Conservation (phyloP, 2,888 invertebrate species). For the Protodeltote pygarga region DNA sequence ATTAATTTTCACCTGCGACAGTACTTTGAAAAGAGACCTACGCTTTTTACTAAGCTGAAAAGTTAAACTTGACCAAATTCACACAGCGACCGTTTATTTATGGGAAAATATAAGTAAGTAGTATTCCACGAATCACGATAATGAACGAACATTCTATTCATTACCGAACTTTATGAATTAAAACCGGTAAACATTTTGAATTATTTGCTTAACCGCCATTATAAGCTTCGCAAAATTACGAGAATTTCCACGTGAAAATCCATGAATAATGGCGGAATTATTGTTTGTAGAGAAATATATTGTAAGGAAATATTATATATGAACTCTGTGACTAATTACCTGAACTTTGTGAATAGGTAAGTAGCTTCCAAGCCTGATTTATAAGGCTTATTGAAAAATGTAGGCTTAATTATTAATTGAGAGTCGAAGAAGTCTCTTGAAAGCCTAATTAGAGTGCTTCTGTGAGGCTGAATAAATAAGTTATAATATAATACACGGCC, state of each 20-base stretch:
- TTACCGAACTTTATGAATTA: conserved; percentile 50
- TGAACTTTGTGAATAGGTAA: neutral
- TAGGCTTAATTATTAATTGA: no score
- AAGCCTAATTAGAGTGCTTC: no score
- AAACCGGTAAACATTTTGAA: conserved; percentile 52
- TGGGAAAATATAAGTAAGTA: conserved; percentile 26
- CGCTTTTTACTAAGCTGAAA: no score
- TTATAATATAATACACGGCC: no score
- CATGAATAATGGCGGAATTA: conserved; percentile 19
- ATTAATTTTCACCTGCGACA: no score
- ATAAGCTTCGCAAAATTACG: conserved; percentile 21
- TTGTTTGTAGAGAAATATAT: conserved; percentile 13
- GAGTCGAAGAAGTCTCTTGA: no score
- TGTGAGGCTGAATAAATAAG: no score
- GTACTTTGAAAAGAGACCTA: no score
- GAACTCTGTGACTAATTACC: no score
- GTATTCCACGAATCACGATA: conserved; percentile 27
- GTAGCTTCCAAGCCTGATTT: no score
- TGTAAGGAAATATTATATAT: conserved; percentile 1
- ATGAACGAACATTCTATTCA: conserved; percentile 45
- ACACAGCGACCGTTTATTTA: conserved; percentile 18
- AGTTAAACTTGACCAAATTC: neutral
- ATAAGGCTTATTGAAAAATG: no score
- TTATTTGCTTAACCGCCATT: conserved; percentile 35
- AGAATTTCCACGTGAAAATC: conserved; percentile 12